Base-by-base conservation (phyloP, 1,140 invertebrate species). In the Cydia splendana region DNA sequence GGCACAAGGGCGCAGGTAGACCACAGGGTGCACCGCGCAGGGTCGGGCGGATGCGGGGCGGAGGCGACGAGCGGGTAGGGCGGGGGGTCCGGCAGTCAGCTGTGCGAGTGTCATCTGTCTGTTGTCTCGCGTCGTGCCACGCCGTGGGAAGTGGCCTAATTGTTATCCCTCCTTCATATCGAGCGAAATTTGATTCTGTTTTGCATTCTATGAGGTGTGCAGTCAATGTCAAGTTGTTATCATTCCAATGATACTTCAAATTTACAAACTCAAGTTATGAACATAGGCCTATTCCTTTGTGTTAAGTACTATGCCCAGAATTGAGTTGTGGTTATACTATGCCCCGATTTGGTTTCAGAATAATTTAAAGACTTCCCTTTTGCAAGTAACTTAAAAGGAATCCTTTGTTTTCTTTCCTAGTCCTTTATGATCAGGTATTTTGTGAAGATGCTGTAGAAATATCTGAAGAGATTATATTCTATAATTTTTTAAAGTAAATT, bases 141-240 rank as follows among this genome's bases (percentile, higher is more conserved):
- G 84, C 80, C 88, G 87, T 93, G 90, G 87, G 91, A 91, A 91
- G 85, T 91, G 88, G 65, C 89, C 90, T 88, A 90, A 89, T 91
- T 85, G 83, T 88, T 71, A 83, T 82, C 86, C 80, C 84, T 87
- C 79, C 77, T 86, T 87, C 87, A 78, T 87, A 83, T 84, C 78
- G 81, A 71, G 77, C 77, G 77, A 88, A 85, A 86, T 83, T 87
- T 82, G 75, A 82, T 51, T 28, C 77, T 75, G 71, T 77, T 65
- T 65, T 78, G 74, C 57, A 53, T n/a, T 84, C 77, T 81, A 81
- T 81, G 76, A 53, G 48, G 28, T 34, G 13, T 38, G 30, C 30
- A 62, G 30, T 71, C 34, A 71, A 71, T 38, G 67, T 71, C 34
- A 71, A 34, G 28, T 45, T 38, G 67, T 71, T 71, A 28, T 38